Evolutionary conservation across 2,797 vertebrate genomes (phyloP), one percentile per base, ranked within the genome.

Genomic region (Enteromius trimaculatus): DNA sequence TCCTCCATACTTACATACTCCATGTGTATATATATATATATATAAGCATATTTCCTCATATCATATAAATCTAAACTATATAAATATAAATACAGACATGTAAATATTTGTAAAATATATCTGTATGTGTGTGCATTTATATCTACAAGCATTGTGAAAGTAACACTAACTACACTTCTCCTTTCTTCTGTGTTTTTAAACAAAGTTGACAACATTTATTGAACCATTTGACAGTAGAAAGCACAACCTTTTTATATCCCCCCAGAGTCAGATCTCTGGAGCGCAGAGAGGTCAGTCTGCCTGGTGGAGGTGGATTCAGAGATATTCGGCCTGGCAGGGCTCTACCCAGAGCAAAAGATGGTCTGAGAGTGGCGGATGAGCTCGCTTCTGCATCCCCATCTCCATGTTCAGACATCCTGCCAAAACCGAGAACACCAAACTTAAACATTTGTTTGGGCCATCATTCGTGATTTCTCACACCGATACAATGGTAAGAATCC

Each of bases 261-360:
- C 94, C 93, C 62, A 95, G 89, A 0, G 95, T 95, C 51, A 95
- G 87, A 86, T 95, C 95, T 84, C 95, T 92, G 85, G 92, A 94
- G 42, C 93, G 91, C 53, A 95, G 89, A 10, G 94, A 94, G 8
- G 93, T 90, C 53, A 95, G 91, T 82, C 95, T 91, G 79, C 91
- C 93, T 13, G 92, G 89, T 0, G 92, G 88, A 19, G 89, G 87
- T 13, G 88, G 6, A 0, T 90, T 83, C 44, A 90, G 82, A 49
- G 91, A 85, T 17, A 90, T 11, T 65, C 90, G 88, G 37, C 88
- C 89, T 0, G 87, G 70, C 6, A 90, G 84, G 31, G 88, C 91
- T 81, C 87, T 90, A 21, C 89, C 91, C 7, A 84, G 2, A n/a
- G 81, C 21, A 13, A 89, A 84, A 6, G 80, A 74, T 17, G 81